Conservation (phyloP, 2,888 invertebrate genomes). For the Ramazzottius varieornatus region DNA sequence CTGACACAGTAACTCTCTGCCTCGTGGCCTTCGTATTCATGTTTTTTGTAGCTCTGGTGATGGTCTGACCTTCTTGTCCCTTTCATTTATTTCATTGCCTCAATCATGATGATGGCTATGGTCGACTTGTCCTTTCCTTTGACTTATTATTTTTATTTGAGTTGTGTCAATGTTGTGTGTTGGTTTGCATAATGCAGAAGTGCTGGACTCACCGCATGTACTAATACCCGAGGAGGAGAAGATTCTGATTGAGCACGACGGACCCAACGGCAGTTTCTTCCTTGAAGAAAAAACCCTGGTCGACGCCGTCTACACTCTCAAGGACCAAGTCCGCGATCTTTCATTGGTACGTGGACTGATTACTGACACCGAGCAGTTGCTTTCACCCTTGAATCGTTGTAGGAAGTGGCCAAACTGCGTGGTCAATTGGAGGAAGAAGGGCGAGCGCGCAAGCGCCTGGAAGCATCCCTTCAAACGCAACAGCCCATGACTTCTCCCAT, state of each 20-base stretch:
- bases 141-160: too few relatives aligned
- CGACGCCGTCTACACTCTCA: conserved; percentile 46
- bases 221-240: conserved; percentile 31
- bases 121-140: too few relatives aligned
- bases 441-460: conserved; percentile 28
- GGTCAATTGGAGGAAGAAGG: conserved; percentile 41
- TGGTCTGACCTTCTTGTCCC: not conserved
- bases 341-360: conserved; percentile 28
- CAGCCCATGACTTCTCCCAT: too few relatives aligned
- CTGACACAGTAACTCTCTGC: not conserved
- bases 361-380: not conserved
- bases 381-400: conserved; percentile 5
- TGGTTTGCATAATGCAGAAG: not conserved
- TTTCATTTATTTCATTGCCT: not conserved
- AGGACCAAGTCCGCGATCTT: conserved; percentile 41
- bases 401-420: conserved; percentile 20
- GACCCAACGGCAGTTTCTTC: conserved; percentile 23
- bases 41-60: not conserved
- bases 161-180: not conserved
- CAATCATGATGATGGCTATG: too few relatives aligned
- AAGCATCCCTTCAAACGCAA: conserved; percentile 19
- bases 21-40: not conserved
- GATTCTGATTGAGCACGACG: conserved; percentile 30
- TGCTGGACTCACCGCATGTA: conserved; percentile 24
- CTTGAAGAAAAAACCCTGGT: conserved; percentile 34